Evolutionary conservation across 2,113 vertebrate species (phyloP).

Genomic region (Spizaetus ornatus): DNA sequence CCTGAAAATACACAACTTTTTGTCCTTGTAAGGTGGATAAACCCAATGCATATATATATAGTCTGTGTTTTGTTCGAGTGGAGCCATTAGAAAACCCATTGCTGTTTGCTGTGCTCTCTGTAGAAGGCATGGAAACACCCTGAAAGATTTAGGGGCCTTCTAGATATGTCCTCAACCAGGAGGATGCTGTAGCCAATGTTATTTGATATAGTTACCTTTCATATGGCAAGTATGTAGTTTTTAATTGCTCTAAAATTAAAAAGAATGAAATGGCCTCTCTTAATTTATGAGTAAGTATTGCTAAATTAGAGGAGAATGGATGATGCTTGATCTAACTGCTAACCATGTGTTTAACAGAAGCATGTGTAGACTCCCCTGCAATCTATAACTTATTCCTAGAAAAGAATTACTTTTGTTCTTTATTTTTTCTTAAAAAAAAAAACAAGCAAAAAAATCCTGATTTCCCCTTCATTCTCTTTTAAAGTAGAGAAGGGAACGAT

Average conservation of each 20-base stretch:
- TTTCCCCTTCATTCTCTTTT: not conserved
- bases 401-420: not conserved
- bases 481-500: not conserved
- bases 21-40: not conserved
- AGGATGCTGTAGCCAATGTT: not conserved
- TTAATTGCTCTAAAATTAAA: not conserved
- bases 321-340: not conserved
- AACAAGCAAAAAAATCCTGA: not conserved
- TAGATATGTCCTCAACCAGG: not conserved
- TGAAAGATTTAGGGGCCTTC: not conserved
- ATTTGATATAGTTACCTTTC: not conserved
- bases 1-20: not conserved
- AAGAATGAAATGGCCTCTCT: not conserved
- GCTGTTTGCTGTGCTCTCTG: not conserved
- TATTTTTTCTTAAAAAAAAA: not conserved
- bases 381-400: not conserved
- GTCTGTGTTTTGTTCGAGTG: not conserved
- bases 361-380: not conserved
- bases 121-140: not conserved
- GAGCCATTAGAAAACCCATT: not conserved
- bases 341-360: not conserved
- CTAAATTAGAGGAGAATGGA: not conserved
- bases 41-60: not conserved
- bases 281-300: not conserved
- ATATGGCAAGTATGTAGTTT: not conserved